Conservation (phyloP, 2,888 invertebrate species). For the Stenodera caucasica region DNA sequence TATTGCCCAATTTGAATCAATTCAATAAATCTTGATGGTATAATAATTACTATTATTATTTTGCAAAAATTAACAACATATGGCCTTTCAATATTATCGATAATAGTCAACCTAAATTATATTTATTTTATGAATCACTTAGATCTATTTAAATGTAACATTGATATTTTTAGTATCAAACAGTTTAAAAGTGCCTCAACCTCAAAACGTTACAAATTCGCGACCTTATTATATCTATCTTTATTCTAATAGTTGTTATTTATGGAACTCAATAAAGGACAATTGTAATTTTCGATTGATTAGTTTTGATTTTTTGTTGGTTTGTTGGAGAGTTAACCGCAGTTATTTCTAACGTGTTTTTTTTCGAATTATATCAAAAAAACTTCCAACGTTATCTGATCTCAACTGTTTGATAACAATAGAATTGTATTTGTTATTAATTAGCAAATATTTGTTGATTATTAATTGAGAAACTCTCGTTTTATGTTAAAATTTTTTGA, state of each 20-base stretch:
- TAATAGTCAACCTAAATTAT: conserved; percentile 9
- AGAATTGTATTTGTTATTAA: background rate
- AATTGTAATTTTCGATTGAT: too few relatives aligned
- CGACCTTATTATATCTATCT: background rate
- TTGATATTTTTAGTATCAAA: conserved; percentile 8
- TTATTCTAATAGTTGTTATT: too few relatives aligned
- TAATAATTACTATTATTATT: background rate
- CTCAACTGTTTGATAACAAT: background rate
- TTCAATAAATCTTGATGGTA: background rate
- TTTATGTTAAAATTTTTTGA: background rate
- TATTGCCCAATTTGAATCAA: background rate
- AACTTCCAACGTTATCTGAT: too few relatives aligned
- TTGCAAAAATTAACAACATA: background rate
- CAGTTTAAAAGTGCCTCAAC: background rate
- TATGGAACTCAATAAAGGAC: too few relatives aligned
- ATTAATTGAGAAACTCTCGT: background rate
- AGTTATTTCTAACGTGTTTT: too few relatives aligned
- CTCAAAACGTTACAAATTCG: background rate
- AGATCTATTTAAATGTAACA: conserved; percentile 11
- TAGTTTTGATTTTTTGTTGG: too few relatives aligned
- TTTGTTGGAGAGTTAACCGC: too few relatives aligned
- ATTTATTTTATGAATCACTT: conserved; percentile 17
- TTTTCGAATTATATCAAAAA: too few relatives aligned
- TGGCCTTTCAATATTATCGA: background rate
- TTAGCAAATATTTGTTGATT: background rate